Evolutionary conservation across 1,140 invertebrate species (phyloP), one percentile per base, ranked within the genome.

Genomic region (Muscidifurax raptorellus): DNA sequence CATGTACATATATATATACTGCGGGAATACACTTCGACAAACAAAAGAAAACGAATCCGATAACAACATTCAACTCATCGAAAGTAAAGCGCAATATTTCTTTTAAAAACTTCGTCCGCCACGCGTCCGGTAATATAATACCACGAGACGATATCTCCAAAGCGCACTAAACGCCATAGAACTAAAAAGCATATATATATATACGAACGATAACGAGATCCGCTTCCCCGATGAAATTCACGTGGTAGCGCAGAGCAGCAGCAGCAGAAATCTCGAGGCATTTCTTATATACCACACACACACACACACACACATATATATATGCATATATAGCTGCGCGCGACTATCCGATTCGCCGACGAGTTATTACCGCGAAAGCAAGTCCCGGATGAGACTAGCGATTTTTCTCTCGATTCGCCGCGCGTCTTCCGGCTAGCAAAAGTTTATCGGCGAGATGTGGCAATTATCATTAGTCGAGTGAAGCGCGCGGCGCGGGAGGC

Each of bases 401-500:
- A 77, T 77, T 77, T 77, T 79, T 67, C 77, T 40, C 75, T 64
- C 25, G n/a, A n/a, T 5, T 59, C 28, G n/a, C 72, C 25, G 72
- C 32, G 22, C 75, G 75, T 22, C 47, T 77, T 77, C 75, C 75
- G 77, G 28, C 40, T 40, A 67, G 59, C 32, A n/a, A 66, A 79
- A 67, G 15, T 79, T 79, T 79, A 67, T 66, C 77, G 10, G 77
- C 32, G 59, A 18, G 22, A 79, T 79, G 30, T 67, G 77, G 77
- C 77, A 79, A 79, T 79, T 79, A 79, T 79, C 77, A 67, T 79
- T 79, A 79, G 77, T 40, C 59, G 77, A 30, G 66, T 79, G 59
- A 79, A 18, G 3, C 47, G 47, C 25, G 1, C 66, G 66, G 3
- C 13, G 13, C 64, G 18, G 64, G 22, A 66, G 44, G 52, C 75